These are phyloP conservation scores for Ursus arctos DNA, from an alignment of 2,113 vertebrate species.

Conservation along the genomic window DNA sequence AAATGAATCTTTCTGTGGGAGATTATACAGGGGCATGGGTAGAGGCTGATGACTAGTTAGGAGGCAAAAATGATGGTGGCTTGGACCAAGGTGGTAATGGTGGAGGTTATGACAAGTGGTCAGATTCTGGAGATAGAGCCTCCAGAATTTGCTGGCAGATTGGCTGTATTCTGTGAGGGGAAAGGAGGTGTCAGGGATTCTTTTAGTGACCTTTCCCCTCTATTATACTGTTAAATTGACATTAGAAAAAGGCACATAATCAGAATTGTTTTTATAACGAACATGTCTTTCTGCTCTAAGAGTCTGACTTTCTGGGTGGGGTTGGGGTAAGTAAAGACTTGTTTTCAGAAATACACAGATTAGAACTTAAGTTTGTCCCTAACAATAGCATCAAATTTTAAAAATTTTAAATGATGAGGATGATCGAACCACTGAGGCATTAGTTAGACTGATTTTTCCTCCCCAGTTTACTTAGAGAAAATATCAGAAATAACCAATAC, in stretches of 20 bases:
- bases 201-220: not conserved
- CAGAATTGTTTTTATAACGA: slow-evolving; percentile 23
- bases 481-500: not conserved
- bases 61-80: not conserved
- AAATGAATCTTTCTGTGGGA: not conserved
- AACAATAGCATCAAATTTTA: not conserved
- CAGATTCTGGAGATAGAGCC: not conserved
- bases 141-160: not conserved
- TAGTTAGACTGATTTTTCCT: not conserved
- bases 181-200: not conserved
- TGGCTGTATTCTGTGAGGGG: not conserved
- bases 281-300: not conserved
- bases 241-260: not conserved
- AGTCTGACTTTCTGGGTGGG: not conserved
- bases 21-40: not conserved
- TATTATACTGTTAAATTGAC: not conserved
- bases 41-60: not conserved
- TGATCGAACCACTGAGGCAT: not conserved
- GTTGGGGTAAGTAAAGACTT: not conserved
- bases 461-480: not conserved
- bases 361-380: not conserved
- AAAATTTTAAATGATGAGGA: not conserved
- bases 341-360: not conserved
- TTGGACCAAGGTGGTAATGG: not conserved
- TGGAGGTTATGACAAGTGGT: not conserved